Percentiles rank a stretch among this genome's conserved stretches.
phyloP scores from a whole-genome alignment of 2,797 vertebrate species.

The Chaunax sp. region DNA sequence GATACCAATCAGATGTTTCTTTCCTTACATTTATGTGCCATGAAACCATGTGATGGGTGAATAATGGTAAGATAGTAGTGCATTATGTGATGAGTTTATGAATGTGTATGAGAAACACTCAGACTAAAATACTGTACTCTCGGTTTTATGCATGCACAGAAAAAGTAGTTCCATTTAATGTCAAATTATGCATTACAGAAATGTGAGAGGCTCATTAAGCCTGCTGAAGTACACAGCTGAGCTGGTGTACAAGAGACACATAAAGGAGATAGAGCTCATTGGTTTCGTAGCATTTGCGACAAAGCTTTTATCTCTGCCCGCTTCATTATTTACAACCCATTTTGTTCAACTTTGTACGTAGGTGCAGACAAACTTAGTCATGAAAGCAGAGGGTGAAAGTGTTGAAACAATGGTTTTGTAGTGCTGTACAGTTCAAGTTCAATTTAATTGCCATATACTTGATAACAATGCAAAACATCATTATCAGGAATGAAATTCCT shows the following conservation, averaged over 20 bases:
- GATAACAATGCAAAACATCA: no score
- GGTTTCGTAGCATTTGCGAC: conserved; percentile 9
- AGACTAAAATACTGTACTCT: conserved; percentile 5
- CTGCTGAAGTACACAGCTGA: conserved; percentile 20
- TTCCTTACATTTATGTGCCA: not conserved
- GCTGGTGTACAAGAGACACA: not conserved
- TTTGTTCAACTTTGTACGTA: conserved; percentile 39
- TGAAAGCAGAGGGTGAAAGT: conserved; percentile 19
- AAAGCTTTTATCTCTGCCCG: conserved; percentile 33
- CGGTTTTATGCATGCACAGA: conserved; percentile 5
- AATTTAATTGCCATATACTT: no score
- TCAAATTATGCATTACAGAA: conserved; percentile 28
- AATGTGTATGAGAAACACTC: not conserved
- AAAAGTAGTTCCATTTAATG: conserved; percentile 6
- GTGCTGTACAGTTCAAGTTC: not conserved
- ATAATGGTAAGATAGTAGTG: not conserved
- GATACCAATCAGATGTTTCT: not conserved
- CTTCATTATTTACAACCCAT: conserved; percentile 59
- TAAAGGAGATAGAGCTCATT: conserved; percentile 19
- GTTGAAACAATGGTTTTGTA: not conserved
- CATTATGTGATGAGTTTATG: conserved; percentile 1
- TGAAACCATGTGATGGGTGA: not conserved
- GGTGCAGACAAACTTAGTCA: conserved; percentile 5
- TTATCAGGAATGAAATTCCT: no score
- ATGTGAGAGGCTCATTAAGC: conserved; percentile 13